phyloP scores from a whole-genome alignment of 2,113 vertebrate species.

The Naja naja region DNA sequence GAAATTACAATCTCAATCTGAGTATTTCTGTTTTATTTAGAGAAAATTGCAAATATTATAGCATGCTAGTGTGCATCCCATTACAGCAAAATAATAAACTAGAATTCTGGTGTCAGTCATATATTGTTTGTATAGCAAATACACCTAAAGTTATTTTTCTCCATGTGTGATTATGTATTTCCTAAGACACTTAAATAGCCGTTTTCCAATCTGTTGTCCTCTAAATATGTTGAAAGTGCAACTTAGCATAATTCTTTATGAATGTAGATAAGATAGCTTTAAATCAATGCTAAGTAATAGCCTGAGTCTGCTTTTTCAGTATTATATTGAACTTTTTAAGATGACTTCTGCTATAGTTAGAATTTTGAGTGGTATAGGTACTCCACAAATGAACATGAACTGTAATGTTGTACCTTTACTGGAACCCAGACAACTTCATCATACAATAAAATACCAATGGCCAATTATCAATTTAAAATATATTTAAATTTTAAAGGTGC shows the following conservation, averaged over 20 bases:
- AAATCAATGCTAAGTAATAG: neutral
- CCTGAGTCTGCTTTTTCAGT: constrained; percentile 10
- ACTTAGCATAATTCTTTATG: neutral
- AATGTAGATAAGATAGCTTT: neutral
- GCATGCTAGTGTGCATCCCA: neutral
- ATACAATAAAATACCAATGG: neutral
- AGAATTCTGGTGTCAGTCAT: constrained; percentile 31
- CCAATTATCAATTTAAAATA: constrained; percentile 18
- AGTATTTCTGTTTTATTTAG: neutral
- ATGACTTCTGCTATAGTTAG: constrained; percentile 34
- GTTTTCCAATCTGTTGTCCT: neutral
- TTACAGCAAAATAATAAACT: neutral
- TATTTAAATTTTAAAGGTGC: neutral
- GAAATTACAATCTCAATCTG: neutral
- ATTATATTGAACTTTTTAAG: constrained; percentile 13
- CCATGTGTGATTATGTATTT: neutral
- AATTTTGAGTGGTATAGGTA: neutral
- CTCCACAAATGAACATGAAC: constrained; percentile 14
- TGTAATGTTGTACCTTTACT: constrained; percentile 35
- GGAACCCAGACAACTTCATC: constrained; percentile 17
- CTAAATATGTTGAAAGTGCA: neutral
- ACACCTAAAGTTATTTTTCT: neutral
- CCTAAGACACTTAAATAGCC: neutral
- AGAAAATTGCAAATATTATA: constrained; percentile 35
- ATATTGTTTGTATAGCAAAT: neutral